Evolutionary conservation across 2,888 invertebrate species (phyloP), one percentile per base, ranked within the genome.

Genomic region (Cephus pygmeus): DNA sequence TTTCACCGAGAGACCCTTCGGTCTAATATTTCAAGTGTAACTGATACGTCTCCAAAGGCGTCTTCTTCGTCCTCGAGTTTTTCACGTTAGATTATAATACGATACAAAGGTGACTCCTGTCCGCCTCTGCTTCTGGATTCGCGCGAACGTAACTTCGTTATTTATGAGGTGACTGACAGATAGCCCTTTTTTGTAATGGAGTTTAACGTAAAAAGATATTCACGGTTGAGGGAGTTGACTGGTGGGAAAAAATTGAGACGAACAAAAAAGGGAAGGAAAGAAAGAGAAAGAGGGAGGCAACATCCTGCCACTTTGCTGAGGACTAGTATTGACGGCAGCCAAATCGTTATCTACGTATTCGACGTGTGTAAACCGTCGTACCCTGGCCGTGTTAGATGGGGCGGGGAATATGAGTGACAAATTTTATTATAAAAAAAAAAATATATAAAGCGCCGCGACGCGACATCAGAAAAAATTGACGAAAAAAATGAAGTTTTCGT

Each of bases 11-110:
- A 56, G 23, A 15, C 56, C 56, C 56, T 56, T 15, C 23, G 56
- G 23, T 9, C 77, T 79, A 79, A 79, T 77, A 77, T 81, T 79
- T 79, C 79, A 79, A 77, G 76, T 75, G 76, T 77, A 81, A 81
- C 79, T 81, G 77, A 77, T 74, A 77, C 77, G 73, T 81, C 75
- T 76, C 56, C 69, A 9, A 56, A 56, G 56, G 56, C 74, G 33
- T 35, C 35, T n/a, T 30, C 34, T n/a, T n/a, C 74, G 74, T 33
- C n/a, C 23, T 33, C 74, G 2, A 56, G 56, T 56, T 23, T 23
- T 56, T 56, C 23, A 6, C 56, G 56, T 9, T 56, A 3, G 56
- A 73, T 34, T 34, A 15, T 71, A 69, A 73, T 11, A 15, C 9
- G 34, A 31, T 34, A 31, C 71, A 31, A 34, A 34, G 31, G 34